Conservation (phyloP, 2,113 vertebrate species). For the Motacilla alba region DNA sequence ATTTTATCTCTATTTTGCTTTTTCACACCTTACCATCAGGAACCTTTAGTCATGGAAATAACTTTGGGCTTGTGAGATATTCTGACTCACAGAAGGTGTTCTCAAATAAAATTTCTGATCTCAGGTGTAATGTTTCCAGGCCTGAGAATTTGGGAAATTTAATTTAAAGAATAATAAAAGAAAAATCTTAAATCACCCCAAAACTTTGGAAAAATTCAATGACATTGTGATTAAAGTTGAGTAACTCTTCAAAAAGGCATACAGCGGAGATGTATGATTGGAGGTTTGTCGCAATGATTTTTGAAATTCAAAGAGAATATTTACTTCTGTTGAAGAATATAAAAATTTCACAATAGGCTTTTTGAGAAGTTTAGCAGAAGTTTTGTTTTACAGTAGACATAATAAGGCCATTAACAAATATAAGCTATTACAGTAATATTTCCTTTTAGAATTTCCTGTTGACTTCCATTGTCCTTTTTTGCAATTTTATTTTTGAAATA, state of each 20-base stretch:
- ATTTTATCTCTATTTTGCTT: neutral
- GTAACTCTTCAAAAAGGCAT: neutral
- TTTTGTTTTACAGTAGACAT: neutral
- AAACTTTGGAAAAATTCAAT: neutral
- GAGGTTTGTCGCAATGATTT: neutral
- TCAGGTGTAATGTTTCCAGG: neutral
- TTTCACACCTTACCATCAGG: neutral
- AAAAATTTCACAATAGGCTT: neutral
- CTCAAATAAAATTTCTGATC: neutral
- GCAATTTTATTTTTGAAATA: neutral
- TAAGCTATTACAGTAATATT: neutral
- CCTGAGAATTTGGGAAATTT: neutral
- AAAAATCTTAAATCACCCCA: neutral
- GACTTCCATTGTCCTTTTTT: neutral
- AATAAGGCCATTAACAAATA: neutral
- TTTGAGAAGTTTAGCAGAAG: neutral
- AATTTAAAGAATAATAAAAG: neutral
- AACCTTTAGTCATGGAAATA: neutral
- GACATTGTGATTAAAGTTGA: neutral
- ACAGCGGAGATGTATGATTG: neutral
- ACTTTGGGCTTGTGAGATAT: neutral
- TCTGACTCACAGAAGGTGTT: neutral
- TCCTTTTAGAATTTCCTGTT: neutral
- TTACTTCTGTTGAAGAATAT: neutral
- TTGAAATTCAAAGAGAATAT: neutral